Base-by-base conservation (phyloP, 2,888 invertebrate species). In the Alcis repandata region DNA sequence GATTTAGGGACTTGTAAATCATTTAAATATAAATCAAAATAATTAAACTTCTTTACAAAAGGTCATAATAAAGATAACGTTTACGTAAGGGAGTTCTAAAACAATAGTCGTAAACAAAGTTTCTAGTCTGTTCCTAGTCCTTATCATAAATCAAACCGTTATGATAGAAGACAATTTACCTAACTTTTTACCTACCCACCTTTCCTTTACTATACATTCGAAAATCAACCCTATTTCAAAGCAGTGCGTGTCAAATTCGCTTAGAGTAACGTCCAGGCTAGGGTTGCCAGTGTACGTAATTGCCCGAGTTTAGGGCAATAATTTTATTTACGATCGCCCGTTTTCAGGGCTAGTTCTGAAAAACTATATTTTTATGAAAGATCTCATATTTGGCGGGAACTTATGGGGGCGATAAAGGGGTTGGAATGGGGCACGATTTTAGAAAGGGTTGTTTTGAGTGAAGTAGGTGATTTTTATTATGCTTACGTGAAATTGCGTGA, bases 231-330 rank as follows among this genome's bases (percentile, higher is more conserved):
- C 57, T 73, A 68, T 53, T 32, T 6, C 32, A 33, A 20, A 13
- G 19, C 0, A 1, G 40, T 69, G 64, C 57, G 53, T 60, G 20
- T 43, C 58, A 59, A 11, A 67, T 60, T 59, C 9, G 49, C 11
- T 41, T 20, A 27, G 1, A 11, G 17, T 46, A 27, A 10, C 7
- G 43, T 20, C 27, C 13, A 53, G 32, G 45, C 56, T 57, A 70
- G 68, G 68, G 71, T 68, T 70, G 70, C 71, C 70, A 73, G 59
- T 73, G 61, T 59, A 38, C 65, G 70, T 71, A 73, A 73, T 73
- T 71, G 71, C 69, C 33, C 45, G 68, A 73, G 70, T 73, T 71
- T 73, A 69, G 70, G 73, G 73, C 66, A 73, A 70, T 73, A 68
- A 71, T 73, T 73, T 73, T 71, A 70, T 73, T 71, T 73, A 71